Conservation (phyloP, 2,113 vertebrate genomes). For the Oncorhynchus masou region DNA sequence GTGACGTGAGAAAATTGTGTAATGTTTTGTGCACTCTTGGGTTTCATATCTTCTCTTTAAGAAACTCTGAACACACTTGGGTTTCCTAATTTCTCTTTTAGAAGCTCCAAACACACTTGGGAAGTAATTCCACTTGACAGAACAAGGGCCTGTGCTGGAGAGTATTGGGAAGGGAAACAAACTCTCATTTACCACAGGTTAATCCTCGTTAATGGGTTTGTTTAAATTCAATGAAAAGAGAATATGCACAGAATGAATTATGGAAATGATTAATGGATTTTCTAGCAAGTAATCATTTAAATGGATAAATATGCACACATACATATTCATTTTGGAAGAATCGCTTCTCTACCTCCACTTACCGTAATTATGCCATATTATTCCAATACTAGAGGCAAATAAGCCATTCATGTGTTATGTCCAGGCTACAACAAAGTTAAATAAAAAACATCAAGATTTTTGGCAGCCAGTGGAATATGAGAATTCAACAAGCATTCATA, state of each 20-base stretch:
- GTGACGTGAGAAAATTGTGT: too few relatives aligned
- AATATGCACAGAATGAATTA: constrained; percentile 69
- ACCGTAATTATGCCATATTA: constrained; percentile 25
- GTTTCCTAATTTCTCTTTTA: constrained; percentile 63
- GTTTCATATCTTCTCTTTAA: constrained; percentile 62
- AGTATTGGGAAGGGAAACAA: constrained; percentile 69
- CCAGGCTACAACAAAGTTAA: too few relatives aligned
- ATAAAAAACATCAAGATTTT: too few relatives aligned
- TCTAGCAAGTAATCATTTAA: constrained; percentile 68
- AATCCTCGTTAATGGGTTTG: constrained; percentile 77
- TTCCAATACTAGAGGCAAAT: not conserved
- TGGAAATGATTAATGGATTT: constrained; percentile 71
- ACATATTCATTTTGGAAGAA: constrained; percentile 60
- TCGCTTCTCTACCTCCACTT: not conserved
- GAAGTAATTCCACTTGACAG: constrained; percentile 67
- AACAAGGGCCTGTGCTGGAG: constrained; percentile 62
- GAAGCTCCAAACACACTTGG: constrained; percentile 57
- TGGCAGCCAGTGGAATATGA: too few relatives aligned
- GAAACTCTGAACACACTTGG: constrained; percentile 50
- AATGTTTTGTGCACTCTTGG: constrained; percentile 55
- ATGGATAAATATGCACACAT: constrained; percentile 66
- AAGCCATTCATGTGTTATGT: too few relatives aligned
- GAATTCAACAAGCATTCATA: not conserved
- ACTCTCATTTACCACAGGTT: constrained; percentile 71
- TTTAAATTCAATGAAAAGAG: constrained; percentile 73